Evolutionary conservation across 2,797 vertebrate genomes (phyloP).

Genomic region (Florisuga fusca): DNA sequence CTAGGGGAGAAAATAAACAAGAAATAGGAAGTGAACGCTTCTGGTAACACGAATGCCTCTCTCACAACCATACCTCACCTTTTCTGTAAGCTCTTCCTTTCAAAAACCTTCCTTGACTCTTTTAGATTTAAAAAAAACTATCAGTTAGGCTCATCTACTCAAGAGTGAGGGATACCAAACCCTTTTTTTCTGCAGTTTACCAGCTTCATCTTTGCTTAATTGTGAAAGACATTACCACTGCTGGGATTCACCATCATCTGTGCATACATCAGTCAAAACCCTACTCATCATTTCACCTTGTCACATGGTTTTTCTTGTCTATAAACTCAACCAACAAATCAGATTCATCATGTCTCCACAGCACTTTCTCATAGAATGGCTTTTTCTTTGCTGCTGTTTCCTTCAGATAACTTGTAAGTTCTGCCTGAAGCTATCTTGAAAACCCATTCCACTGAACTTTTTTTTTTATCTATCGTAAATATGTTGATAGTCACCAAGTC

Average conservation of each 20-base stretch:
- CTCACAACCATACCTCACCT: not conserved
- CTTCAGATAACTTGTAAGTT: not conserved
- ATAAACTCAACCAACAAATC: not conserved
- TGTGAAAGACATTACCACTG: not conserved
- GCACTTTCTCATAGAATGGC: not conserved
- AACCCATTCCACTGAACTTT: not conserved
- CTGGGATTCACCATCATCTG: fast-evolving
- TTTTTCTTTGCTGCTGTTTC: not conserved
- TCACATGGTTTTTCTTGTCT: not conserved
- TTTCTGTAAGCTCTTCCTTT: not conserved
- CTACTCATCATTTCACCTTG: not conserved
- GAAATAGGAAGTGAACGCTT: not conserved
- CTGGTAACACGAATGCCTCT: not conserved
- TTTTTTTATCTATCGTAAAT: not conserved
- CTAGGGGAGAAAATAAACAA: not conserved
- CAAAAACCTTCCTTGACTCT: not conserved
- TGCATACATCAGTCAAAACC: not conserved
- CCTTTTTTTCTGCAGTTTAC: not conserved
- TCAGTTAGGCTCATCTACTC: not conserved
- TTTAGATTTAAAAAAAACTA: not conserved
- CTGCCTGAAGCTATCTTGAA: not conserved
- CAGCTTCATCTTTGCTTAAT: not conserved
- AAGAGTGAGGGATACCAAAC: not conserved
- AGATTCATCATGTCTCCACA: not conserved
- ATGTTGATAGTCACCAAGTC: not conserved